A percentile compares a stretch with the other conserved stretches of the same genome.
Conservation (phyloP, 2,113 vertebrate genomes). For the Aptenodytes patagonicus region DNA sequence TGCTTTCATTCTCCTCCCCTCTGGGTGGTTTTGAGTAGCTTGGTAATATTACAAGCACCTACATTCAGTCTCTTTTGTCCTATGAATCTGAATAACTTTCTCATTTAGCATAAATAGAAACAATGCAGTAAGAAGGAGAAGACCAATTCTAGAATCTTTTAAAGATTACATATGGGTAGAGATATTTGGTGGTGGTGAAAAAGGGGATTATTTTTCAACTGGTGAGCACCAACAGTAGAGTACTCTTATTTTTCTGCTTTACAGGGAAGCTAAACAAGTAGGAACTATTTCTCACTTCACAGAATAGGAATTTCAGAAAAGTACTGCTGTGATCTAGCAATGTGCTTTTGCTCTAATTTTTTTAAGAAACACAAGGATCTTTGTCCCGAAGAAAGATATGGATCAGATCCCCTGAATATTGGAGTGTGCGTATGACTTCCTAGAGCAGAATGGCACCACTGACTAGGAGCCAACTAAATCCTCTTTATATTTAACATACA, state of each 20-base stretch:
- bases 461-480: constrained; percentile 71
- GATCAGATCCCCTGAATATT: background rate
- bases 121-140: background rate
- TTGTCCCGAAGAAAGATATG: background rate
- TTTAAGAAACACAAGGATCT: background rate
- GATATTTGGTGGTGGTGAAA: background rate
- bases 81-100: background rate
- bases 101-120: background rate
- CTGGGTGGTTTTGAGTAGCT: background rate
- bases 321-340: background rate
- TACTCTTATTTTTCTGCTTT: background rate
- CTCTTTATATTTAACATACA: constrained; percentile 73
- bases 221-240: background rate
- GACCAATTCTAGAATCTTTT: background rate
- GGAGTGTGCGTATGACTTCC: background rate
- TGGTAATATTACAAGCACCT: background rate
- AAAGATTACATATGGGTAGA: background rate
- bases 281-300: background rate
- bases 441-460: constrained; percentile 44
- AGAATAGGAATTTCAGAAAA: background rate
- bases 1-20: background rate
- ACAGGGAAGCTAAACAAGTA: background rate
- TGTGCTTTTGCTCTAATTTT: background rate
- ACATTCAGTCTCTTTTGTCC: background rate
- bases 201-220: background rate